A percentile compares a stretch with the other conserved stretches of the same genome.
These are phyloP conservation scores for Phaethornis superciliosus DNA, from an alignment of 2,113 vertebrate species.

Conservation along the genomic window DNA sequence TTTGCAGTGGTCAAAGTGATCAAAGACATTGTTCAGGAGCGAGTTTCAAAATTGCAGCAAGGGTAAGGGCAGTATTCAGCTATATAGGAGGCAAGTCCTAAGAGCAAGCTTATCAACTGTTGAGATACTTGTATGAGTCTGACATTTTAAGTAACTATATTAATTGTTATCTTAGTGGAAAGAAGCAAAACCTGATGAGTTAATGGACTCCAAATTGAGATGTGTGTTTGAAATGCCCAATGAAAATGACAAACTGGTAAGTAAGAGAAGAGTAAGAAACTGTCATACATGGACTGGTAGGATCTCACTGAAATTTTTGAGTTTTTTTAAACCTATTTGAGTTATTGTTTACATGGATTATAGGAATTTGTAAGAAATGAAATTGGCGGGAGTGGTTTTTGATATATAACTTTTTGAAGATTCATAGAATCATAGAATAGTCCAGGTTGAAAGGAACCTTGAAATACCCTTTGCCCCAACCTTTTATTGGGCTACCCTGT, in stretches of 20 bases:
- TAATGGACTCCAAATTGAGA: slow-evolving; percentile 99
- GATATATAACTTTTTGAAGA: not conserved
- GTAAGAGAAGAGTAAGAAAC: slow-evolving; percentile 49
- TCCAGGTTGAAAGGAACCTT: not conserved
- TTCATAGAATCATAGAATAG: not conserved
- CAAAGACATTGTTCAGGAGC: not conserved
- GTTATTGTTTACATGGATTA: not conserved
- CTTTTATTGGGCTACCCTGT: not conserved
- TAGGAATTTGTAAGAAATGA: not conserved
- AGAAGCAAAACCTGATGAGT: slow-evolving; percentile 95
- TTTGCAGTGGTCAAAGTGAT: not conserved
- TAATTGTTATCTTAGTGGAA: slow-evolving; percentile 89
- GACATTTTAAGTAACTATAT: not conserved
- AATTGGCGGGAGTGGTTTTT: not conserved
- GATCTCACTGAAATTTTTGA: not conserved
- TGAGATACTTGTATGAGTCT: not conserved
- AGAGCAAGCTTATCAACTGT: not conserved
- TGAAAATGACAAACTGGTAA: slow-evolving; percentile 97
- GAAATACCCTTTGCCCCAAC: not conserved
- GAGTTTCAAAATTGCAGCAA: not conserved
- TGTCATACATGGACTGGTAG: not conserved
- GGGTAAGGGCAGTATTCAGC: not conserved
- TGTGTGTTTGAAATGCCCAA: slow-evolving; percentile 97
- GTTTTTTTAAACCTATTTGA: not conserved
- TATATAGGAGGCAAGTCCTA: not conserved